Evolutionary conservation across 1,140 invertebrate species (phyloP).

Genomic region (Theocolax elegans): DNA sequence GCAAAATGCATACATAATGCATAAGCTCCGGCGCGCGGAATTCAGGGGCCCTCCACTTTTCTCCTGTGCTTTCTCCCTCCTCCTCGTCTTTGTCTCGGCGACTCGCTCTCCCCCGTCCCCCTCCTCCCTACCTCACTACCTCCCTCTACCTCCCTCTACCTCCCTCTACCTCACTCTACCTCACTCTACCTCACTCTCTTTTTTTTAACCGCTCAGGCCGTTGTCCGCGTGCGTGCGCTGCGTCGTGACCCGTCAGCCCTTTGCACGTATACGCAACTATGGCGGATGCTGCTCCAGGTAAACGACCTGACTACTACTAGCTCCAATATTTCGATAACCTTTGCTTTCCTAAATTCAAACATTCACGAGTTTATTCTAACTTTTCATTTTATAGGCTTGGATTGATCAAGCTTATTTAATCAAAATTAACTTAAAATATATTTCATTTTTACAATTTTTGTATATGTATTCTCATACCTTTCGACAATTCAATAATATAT

Average conservation of each 20-base stretch:
- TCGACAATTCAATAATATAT: no score
- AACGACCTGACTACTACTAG: no score
- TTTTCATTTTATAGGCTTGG: no score
- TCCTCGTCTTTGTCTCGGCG: constrained; percentile 10
- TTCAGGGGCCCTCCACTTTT: background rate
- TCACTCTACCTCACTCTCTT: background rate
- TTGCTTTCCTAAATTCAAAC: no score
- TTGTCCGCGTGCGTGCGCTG: background rate
- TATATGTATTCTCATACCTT: no score
- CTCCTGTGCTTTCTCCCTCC: background rate
- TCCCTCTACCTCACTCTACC: background rate
- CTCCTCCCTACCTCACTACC: background rate
- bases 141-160: background rate
- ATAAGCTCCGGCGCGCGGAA: constrained; percentile 1
- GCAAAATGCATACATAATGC: constrained; percentile 31
- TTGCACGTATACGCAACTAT: constrained; percentile 9
- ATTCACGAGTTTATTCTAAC: no score
- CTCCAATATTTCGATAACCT: no score
- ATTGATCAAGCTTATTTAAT: no score
- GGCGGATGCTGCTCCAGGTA: no score
- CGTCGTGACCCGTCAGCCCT: constrained; percentile 6
- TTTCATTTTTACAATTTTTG: no score
- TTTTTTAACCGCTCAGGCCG: background rate
- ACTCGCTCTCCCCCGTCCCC: constrained; percentile 17
- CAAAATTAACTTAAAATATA: no score